Base-by-base conservation (phyloP, 2,888 invertebrate genomes). In the Choreutis nemorana region DNA sequence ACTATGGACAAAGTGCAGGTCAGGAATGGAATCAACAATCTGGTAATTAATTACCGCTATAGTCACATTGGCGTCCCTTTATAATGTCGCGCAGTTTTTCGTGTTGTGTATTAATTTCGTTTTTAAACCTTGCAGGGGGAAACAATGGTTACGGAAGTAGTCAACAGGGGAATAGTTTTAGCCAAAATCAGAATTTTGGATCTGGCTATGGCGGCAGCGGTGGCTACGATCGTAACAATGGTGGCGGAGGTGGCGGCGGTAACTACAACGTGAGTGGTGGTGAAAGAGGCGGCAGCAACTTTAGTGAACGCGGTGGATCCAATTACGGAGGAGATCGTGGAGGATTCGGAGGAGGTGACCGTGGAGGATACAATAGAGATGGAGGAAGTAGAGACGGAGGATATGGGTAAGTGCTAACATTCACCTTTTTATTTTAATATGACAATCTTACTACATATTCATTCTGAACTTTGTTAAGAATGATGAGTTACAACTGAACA, bases 391-490 rank as follows among this genome's bases (percentile, higher is more conserved):
- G 63, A 75, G 81, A 70, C 53, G 68, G 77, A 30, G 81, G 81
- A 57, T 83, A 68, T 66, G 83, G 84, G 84, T 84, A 63, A 83
- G 84, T 72, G n/a, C n/a, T n/a, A n/a, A n/a, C n/a, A n/a, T 42
- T 29, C 9, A 7, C 11, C 32, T 25, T 35, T 33, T 15, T 28
- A 12, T 26, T 11, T 27, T 22, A 2, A 14, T 23, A 7, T 16
- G 20, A 14, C 11, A 7, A n/a, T 18, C 10, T 7, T 10, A 21
- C 16, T 9, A n/a, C n/a, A 16, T 26, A n/a, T n/a, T n/a, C n/a
- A n/a, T n/a, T n/a, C n/a, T n/a, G n/a, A n/a, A n/a, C n/a, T n/a
- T n/a, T n/a, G n/a, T n/a, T n/a, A n/a, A n/a, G n/a, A n/a, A n/a
- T n/a, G n/a, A n/a, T n/a, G n/a, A n/a, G n/a, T n/a, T n/a, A n/a